Percentiles rank a stretch among this genome's conserved stretches.
phyloP scores from a whole-genome alignment of 1,140 invertebrate species.

The Pseudomyrmex gracilis region DNA sequence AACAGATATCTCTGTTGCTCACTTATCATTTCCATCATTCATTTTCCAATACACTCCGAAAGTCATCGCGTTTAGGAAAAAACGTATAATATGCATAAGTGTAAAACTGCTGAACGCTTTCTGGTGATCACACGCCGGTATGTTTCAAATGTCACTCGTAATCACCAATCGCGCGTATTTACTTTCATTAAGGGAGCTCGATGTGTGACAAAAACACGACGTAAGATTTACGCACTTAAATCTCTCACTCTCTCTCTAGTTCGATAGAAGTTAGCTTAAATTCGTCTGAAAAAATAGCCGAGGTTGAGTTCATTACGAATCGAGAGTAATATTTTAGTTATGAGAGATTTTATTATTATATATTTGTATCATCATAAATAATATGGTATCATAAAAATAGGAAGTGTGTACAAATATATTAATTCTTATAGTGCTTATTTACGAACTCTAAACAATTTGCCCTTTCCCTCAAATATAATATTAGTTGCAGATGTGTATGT shows the following conservation, averaged over 20 bases:
- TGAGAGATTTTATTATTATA: constrained; percentile 65
- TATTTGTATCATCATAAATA: constrained; percentile 65
- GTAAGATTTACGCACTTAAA: constrained; percentile 41
- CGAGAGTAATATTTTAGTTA: constrained; percentile 45
- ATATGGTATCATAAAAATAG: constrained; percentile 65
- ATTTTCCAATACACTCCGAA: constrained; percentile 1
- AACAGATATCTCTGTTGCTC: not conserved
- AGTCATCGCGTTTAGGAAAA: not conserved
- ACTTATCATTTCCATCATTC: not conserved
- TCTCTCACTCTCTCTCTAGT: constrained; percentile 32
- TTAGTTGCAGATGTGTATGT: constrained; percentile 16
- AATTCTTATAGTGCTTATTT: constrained; percentile 57
- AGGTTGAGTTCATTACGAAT: constrained; percentile 65
- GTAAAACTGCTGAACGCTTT: not conserved
- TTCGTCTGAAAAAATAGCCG: constrained; percentile 71
- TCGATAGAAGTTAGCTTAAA: constrained; percentile 39
- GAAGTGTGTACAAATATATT: constrained; percentile 72
- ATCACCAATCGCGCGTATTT: constrained; percentile 48
- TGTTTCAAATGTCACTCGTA: constrained; percentile 24
- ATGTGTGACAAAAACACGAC: constrained; percentile 61
- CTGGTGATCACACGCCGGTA: constrained; percentile 24
- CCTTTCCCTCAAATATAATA: constrained; percentile 49
- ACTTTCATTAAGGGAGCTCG: constrained; percentile 67
- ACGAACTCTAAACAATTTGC: constrained; percentile 59
- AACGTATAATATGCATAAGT: constrained; percentile 7